A percentile compares a stretch with the other conserved stretches of the same genome.
phyloP scores from a whole-genome alignment of 1,140 invertebrate species.

The Drosophila watanabei region DNA sequence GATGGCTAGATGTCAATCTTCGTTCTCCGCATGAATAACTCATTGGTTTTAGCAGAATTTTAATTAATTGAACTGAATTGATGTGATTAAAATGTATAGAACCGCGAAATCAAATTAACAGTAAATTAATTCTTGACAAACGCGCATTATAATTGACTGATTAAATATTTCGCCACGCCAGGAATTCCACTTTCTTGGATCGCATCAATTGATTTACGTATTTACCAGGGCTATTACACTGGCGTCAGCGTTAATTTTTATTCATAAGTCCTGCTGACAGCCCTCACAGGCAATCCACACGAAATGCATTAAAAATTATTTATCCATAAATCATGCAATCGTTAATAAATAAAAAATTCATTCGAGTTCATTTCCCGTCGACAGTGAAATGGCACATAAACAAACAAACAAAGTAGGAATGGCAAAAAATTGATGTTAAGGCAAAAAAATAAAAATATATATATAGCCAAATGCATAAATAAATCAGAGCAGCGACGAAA shows the following conservation, averaged over 20 bases:
- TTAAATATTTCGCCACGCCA: conserved; percentile 17
- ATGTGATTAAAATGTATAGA: conserved; percentile 19
- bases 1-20: conserved; percentile 1
- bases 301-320: conserved; percentile 76
- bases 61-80: conserved; percentile 7
- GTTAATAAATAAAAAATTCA: conserved; percentile 78
- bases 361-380: conserved; percentile 74
- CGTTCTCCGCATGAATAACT: neutral
- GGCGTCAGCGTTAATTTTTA: conserved; percentile 27
- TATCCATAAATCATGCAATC: conserved; percentile 76
- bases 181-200: conserved; percentile 22
- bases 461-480: conserved; percentile 62
- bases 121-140: conserved; percentile 32
- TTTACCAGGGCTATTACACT: conserved; percentile 28
- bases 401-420: conserved; percentile 51
- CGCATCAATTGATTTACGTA: conserved; percentile 40
- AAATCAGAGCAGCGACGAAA: conserved; percentile 65
- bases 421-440: conserved; percentile 41
- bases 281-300: conserved; percentile 20
- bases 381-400: conserved; percentile 69
- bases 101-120: conserved; percentile 26
- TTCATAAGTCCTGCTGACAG: conserved; percentile 51
- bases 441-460: conserved; percentile 21
- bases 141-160: conserved; percentile 17
- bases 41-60: neutral